Percentiles rank a stretch among this genome's conserved stretches.
These are phyloP conservation scores for Molanna angustata DNA, from an alignment of 2,888 invertebrate species.

Conservation along the genomic window DNA sequence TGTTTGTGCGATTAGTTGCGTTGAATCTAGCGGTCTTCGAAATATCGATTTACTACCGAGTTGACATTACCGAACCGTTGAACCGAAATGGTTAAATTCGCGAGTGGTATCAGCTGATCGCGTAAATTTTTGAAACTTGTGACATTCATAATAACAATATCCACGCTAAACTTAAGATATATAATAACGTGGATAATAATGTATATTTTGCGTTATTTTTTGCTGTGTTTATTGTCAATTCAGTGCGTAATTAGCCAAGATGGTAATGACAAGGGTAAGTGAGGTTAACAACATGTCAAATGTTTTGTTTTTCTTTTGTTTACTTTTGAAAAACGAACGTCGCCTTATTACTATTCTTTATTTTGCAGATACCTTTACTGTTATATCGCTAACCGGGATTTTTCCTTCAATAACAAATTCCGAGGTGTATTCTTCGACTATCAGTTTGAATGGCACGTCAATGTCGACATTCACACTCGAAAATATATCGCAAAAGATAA, in stretches of 20 bases:
- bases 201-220: too few species aligned
- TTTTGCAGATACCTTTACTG: slow-evolving; percentile 11
- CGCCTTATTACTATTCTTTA: too few species aligned
- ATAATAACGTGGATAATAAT: too few species aligned
- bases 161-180: too few species aligned
- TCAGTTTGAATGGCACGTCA: slow-evolving; percentile 36
- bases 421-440: slow-evolving; percentile 41
- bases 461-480: slow-evolving; percentile 44
- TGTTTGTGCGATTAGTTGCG: neutral
- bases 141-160: too few species aligned
- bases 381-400: slow-evolving; percentile 41
- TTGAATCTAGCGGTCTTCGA: neutral
- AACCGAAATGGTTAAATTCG: slow-evolving; percentile 12
- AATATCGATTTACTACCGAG: slow-evolving; percentile 11
- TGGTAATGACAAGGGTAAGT: too few species aligned
- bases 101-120: slow-evolving; percentile 10
- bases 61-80: neutral
- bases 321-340: too few species aligned
- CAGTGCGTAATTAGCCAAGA: too few species aligned
- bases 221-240: too few species aligned
- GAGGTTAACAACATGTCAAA: too few species aligned
- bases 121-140: neutral
- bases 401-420: slow-evolving; percentile 38
- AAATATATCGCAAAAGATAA: slow-evolving; percentile 46
- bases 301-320: too few species aligned